These are phyloP conservation scores for Fratercula arctica DNA, from an alignment of 2,797 vertebrate species.

Conservation along the genomic window DNA sequence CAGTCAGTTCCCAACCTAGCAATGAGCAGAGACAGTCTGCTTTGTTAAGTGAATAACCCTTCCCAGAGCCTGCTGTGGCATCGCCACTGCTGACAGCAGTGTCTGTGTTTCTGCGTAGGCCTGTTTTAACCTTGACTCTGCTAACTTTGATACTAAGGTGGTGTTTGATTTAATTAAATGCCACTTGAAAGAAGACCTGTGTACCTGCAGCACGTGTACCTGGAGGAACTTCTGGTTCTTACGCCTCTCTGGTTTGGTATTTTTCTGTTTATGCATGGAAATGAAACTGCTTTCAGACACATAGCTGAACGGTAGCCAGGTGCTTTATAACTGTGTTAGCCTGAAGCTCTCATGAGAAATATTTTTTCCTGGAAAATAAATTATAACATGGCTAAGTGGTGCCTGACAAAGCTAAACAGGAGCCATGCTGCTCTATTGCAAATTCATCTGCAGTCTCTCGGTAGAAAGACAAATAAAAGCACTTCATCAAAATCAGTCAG, in stretches of 20 bases:
- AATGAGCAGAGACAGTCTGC: background rate
- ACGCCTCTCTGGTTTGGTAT: background rate
- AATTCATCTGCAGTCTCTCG: conserved; percentile 83
- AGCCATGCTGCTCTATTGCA: conserved; percentile 79
- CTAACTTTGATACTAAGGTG: background rate
- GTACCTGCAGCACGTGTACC: background rate
- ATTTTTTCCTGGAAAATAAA: conserved; percentile 84
- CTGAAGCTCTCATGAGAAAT: conserved; percentile 81
- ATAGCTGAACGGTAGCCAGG: conserved; percentile 77
- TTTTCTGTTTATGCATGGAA: conserved; percentile 56
- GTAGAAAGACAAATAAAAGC: conserved; percentile 84
- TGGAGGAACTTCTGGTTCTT: background rate
- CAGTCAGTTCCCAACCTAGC: background rate
- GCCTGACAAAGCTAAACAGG: conserved; percentile 84
- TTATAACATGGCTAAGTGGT: conserved; percentile 84
- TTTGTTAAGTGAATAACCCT: conserved; percentile 31
- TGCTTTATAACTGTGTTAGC: conserved; percentile 83
- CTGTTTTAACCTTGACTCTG: background rate
- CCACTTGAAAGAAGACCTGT: background rate
- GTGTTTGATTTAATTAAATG: background rate
- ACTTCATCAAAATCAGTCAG: conserved; percentile 93
- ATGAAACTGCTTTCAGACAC: conserved; percentile 71
- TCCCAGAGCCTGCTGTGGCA: background rate
- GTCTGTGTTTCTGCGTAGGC: background rate
- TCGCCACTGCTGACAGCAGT: background rate